phyloP scores from a whole-genome alignment of 53 echinoderm and acorn worm species.

The Henricia sp. region DNA sequence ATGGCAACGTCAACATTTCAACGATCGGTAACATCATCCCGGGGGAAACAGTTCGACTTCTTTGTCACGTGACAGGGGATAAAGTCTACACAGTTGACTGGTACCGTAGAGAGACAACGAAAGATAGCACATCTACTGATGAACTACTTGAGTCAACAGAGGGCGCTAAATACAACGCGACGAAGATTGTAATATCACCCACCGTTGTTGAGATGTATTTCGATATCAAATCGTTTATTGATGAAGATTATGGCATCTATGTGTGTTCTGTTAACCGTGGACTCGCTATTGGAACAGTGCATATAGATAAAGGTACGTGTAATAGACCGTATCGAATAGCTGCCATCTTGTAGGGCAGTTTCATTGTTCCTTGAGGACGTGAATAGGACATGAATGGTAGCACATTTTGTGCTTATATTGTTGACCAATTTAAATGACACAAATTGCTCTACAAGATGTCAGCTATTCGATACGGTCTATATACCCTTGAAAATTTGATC shows the following conservation, averaged over 20 bases:
- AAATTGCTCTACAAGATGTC: too few relatives aligned
- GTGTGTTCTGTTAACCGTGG: slow-evolving; percentile 2
- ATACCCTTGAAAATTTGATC: too few relatives aligned
- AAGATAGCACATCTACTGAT: neutral
- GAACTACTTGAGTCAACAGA: slow-evolving; percentile 18
- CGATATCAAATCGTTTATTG: neutral
- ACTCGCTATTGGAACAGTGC: neutral
- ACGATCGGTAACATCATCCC: neutral
- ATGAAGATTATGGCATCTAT: neutral
- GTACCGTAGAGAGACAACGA: neutral
- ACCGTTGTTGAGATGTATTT: neutral
- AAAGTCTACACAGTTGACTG: slow-evolving; percentile 26
- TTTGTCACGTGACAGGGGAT: slow-evolving; percentile 14
- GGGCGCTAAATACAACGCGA: neutral
- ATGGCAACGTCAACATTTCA: neutral
- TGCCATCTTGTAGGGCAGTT: too few relatives aligned
- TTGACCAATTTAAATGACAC: too few relatives aligned
- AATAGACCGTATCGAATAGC: too few relatives aligned
- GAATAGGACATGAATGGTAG: too few relatives aligned
- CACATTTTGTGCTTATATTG: too few relatives aligned
- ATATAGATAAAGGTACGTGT: neutral
- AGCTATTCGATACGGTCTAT: too few relatives aligned
- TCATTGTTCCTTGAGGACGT: too few relatives aligned
- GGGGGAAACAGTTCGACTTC: neutral
- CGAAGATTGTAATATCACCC: neutral